Evolutionary conservation across 2,888 invertebrate species (phyloP), one percentile per base, ranked within the genome.

Genomic region (Fragum whitleyi): DNA sequence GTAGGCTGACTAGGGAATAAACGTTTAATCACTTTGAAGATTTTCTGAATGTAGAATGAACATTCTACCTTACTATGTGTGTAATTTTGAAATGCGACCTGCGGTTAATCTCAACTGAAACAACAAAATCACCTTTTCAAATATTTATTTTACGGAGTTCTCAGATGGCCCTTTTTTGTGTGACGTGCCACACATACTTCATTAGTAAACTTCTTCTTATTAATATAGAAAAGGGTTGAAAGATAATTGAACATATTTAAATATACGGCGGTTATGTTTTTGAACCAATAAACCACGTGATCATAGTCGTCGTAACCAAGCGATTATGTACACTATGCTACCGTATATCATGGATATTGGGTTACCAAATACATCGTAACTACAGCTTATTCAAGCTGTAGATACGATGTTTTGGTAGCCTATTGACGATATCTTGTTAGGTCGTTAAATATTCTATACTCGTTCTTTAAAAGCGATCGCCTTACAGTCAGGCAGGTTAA

Each of bases 291-390:
- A 19, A 65, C 57, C 81, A 86, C 81, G 81, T 86, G 83, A 77
- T 69, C 57, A 23, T 28, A 32, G 53, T 71, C 68, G 42, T 79
- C 71, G 88, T 87, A 84, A 83, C 88, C 84, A 87, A 79, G 86
- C 72, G 85, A 87, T 87, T 85, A 85, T 83, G 86, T 88, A 87
- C 86, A 87, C 87, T 88, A 81, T 75, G 70, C 75, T 32, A 61
- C 65, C 42, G 65, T 65, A 23, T 57, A 57, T 9, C 9, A 14
- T n/a, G n/a, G n/a, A 14, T 47, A 47, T n/a, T 47, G 5, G 14
- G 3, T 16, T 9, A 9, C 47, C 9, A 5, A 47, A 47, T 9
- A 14, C 47, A 14, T 14, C 16, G 47, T 47, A 47, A 47, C 47
- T 47, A n/a, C 16, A 47, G 5, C 47, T 47, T 14, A 16, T 9